phyloP scores from a whole-genome alignment of 2,113 vertebrate species.

The Tapirus terrestris region DNA sequence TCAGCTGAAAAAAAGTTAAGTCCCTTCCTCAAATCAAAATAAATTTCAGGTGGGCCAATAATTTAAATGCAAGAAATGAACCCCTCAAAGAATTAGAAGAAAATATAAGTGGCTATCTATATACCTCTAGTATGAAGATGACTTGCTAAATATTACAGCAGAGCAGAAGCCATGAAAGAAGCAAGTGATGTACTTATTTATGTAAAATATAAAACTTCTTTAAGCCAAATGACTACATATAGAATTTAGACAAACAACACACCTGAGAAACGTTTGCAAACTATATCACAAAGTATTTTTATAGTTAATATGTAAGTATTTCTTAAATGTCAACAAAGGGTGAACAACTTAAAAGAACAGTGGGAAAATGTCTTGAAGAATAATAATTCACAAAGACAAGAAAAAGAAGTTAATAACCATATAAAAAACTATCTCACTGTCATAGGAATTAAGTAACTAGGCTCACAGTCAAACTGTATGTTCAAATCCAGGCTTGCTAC shows the following conservation, averaged over 20 bases:
- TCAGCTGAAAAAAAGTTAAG: not conserved
- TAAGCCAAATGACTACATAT: not conserved
- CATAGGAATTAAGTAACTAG: not conserved
- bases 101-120: not conserved
- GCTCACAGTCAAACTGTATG: not conserved
- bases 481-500: not conserved
- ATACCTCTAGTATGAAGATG: not conserved
- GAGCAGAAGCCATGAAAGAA: not conserved
- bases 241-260: not conserved
- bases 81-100: not conserved
- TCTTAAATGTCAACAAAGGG: not conserved
- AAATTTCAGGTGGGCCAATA: not conserved
- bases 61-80: not conserved
- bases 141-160: not conserved
- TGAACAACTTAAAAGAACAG: not conserved
- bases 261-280: not conserved
- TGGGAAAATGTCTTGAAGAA: not conserved
- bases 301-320: not conserved
- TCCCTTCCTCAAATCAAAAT: not conserved
- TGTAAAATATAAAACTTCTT: not conserved
- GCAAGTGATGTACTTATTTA: not conserved
- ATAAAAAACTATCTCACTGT: not conserved
- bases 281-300: not conserved
- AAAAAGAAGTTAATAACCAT: not conserved
- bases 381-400: not conserved